Conservation (phyloP, 2,888 invertebrate genomes). For the Eledone cirrhosa region DNA sequence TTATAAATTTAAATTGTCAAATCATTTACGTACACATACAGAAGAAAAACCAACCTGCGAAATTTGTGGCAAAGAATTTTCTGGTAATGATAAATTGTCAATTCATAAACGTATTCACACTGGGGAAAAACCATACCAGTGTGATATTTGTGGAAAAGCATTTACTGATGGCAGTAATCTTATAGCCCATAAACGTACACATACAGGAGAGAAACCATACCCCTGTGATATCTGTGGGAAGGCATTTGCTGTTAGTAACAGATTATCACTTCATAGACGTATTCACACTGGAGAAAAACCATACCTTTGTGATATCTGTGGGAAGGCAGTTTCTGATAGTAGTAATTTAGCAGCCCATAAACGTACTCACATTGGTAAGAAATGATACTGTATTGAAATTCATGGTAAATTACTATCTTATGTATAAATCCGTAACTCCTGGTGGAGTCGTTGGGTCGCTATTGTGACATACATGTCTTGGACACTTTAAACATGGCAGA, state of each 20-base stretch:
- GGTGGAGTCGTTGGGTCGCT: too few relatives aligned
- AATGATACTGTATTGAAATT: neutral
- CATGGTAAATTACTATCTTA: neutral
- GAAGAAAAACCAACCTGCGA: conserved; percentile 12
- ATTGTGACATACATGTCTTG: too few relatives aligned
- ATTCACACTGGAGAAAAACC: conserved; percentile 19
- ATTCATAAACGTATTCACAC: conserved; percentile 16
- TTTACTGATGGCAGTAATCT: conserved; percentile 2
- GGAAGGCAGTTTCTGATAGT: neutral
- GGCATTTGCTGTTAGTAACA: neutral
- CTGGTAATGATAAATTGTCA: neutral
- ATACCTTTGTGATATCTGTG: conserved; percentile 21
- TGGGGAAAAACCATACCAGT: conserved; percentile 14
- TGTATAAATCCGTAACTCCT: too few relatives aligned
- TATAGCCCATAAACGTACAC: neutral
- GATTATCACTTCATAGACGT: conserved; percentile 1
- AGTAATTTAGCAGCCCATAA: neutral
- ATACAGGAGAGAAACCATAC: conserved; percentile 7
- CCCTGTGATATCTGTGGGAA: conserved; percentile 20
- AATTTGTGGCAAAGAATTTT: conserved; percentile 20
- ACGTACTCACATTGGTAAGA: neutral
- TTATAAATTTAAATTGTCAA: neutral
- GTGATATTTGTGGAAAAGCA: conserved; percentile 13
- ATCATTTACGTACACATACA: neutral
- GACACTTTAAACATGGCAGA: too few relatives aligned